These are phyloP conservation scores for Bibio marci DNA, from an alignment of 2,888 invertebrate species.

Conservation along the genomic window DNA sequence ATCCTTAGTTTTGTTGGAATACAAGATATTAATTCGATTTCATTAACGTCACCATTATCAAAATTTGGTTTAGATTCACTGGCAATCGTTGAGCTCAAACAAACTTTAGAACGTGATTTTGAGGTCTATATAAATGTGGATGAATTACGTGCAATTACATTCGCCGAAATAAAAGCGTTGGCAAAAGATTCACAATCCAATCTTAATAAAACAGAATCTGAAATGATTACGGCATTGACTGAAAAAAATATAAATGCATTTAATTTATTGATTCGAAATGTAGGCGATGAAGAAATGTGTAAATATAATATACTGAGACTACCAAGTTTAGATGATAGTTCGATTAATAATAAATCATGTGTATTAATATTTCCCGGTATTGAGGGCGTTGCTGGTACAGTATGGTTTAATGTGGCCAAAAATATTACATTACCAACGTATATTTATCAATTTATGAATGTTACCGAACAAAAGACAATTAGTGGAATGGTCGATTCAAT, in stretches of 20 bases:
- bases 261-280: conserved; percentile 42
- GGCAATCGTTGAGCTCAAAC: conserved; percentile 94
- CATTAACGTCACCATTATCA: conserved; percentile 55
- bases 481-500: no score
- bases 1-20: conserved; percentile 51
- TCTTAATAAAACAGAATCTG: no score
- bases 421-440: conserved; percentile 16
- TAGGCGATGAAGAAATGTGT: conserved; percentile 38
- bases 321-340: conserved; percentile 17
- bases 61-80: conserved; percentile 94
- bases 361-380: conserved; percentile 46
- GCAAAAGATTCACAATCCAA: no score
- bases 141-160: conserved; percentile 63
- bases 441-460: conserved; percentile 22
- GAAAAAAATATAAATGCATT: conserved; percentile 41
- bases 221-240: conserved; percentile 14
- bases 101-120: conserved; percentile 75
- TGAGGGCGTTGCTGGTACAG: conserved; percentile 40
- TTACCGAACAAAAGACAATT: conserved; percentile 19
- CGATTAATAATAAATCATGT: conserved; percentile 15
- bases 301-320: conserved; percentile 36
- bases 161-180: conserved; percentile 4
- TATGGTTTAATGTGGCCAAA: conserved; percentile 23
- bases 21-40: conserved; percentile 49
- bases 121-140: conserved; percentile 73